Evolutionary conservation across 2,888 invertebrate genomes (phyloP).

Genomic region (Epistrophella euchroma): DNA sequence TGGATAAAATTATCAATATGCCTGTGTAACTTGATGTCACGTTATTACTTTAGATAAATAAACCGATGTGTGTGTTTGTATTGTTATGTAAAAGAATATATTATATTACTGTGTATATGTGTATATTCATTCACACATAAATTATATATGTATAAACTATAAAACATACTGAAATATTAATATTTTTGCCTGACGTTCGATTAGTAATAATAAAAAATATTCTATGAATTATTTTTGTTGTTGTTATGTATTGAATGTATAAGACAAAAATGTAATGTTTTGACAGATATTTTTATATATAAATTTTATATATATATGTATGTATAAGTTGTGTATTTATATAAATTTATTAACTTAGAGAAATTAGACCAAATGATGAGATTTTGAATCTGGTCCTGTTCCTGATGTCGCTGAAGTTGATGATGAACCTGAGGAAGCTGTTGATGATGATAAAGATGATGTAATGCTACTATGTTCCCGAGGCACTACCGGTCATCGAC

Average conservation of each 20-base stretch:
- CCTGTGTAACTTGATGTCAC: constrained; percentile 32
- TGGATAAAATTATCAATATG: constrained; percentile 59
- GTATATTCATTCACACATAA: constrained; percentile 13
- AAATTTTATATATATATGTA: constrained; percentile 45
- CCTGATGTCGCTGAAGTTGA: constrained; percentile 77
- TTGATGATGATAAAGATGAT: constrained; percentile 80
- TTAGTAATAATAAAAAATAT: constrained; percentile 68
- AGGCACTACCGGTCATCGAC: constrained; percentile 84
- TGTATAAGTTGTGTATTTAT: constrained; percentile 42
- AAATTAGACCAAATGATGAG: constrained; percentile 77
- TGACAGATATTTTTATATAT: constrained; percentile 63
- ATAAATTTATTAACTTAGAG: constrained; percentile 44
- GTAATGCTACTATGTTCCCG: constrained; percentile 80
- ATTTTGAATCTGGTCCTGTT: constrained; percentile 76
- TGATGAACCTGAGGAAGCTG: constrained; percentile 80
- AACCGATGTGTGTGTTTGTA: constrained; percentile 52
- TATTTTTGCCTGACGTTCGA: constrained; percentile 60
- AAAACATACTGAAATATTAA: constrained; percentile 22
- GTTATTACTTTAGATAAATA: constrained; percentile 60
- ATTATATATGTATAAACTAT: constrained; percentile 21
- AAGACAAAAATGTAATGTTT: constrained; percentile 63
- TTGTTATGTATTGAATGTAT: constrained; percentile 58
- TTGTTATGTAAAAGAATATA: constrained; percentile 66
- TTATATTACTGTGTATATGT: constrained; percentile 37
- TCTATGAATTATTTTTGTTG: constrained; percentile 51